Conservation (phyloP, 2,888 invertebrate species). For the Cataglyphis albicans region DNA sequence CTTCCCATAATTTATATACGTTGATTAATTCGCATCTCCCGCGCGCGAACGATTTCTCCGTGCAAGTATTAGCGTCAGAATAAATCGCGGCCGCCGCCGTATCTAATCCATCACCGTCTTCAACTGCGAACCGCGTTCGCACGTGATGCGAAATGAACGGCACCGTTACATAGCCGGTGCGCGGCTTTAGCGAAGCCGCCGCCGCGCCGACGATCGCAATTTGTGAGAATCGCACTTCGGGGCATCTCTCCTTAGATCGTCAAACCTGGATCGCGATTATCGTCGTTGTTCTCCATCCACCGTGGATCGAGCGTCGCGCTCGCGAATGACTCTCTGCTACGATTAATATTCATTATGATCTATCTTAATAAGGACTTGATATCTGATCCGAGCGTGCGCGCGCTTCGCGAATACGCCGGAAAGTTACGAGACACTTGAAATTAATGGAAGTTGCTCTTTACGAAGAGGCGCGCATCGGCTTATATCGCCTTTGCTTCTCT, state of each 20-base stretch:
- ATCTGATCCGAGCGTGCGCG: constrained; percentile 37
- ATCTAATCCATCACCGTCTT: constrained; percentile 52
- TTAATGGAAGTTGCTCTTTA: constrained; percentile 61
- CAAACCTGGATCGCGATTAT: background rate
- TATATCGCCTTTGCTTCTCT: constrained; percentile 51
- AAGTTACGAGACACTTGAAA: constrained; percentile 52
- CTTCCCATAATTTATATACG: constrained; percentile 30
- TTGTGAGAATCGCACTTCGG: constrained; percentile 3
- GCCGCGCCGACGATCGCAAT: constrained; percentile 24
- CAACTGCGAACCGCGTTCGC: constrained; percentile 17
- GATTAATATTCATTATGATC: constrained; percentile 67
- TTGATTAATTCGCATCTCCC: constrained; percentile 43
- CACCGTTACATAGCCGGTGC: constrained; percentile 19
- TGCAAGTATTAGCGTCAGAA: constrained; percentile 32
- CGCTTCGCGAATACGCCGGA: constrained; percentile 42
- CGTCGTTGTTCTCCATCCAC: background rate
- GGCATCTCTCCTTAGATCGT: constrained; percentile 9
- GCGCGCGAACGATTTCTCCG: constrained; percentile 38
- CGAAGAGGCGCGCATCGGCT: constrained; percentile 46
- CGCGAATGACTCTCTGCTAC: background rate
- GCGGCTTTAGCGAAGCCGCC: constrained; percentile 10
- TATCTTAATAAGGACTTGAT: constrained; percentile 60
- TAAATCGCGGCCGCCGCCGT: constrained; percentile 34
- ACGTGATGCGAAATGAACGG: constrained; percentile 34
- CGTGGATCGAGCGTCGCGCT: background rate